A percentile compares a stretch with the other conserved stretches of the same genome.
Evolutionary conservation across 2,888 invertebrate species (phyloP).

Genomic region (Oasisia sp.): DNA sequence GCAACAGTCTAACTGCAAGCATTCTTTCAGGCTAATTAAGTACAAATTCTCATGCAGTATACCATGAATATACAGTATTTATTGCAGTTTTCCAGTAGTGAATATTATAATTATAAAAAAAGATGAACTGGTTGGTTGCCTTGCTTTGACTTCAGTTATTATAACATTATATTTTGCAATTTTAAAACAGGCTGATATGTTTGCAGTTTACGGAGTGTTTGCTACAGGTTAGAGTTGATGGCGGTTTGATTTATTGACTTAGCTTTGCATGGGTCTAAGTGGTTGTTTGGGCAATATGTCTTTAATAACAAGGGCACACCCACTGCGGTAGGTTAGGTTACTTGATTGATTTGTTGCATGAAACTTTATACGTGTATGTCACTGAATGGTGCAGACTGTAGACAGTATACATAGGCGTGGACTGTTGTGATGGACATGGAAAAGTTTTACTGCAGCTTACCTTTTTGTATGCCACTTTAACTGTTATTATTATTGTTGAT

Average conservation of each 20-base stretch:
- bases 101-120: too few relatives aligned
- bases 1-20: too few relatives aligned
- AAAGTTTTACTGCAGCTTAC: neutral
- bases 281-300: neutral
- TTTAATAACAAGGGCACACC: constrained; percentile 8
- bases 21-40: too few relatives aligned
- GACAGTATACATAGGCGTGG: neutral
- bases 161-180: neutral
- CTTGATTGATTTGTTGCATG: neutral
- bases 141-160: too few relatives aligned
- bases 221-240: neutral
- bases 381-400: neutral
- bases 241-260: neutral
- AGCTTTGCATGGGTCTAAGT: neutral
- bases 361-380: neutral
- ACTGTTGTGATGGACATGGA: neutral
- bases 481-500: too few relatives aligned
- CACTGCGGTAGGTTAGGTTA: neutral
- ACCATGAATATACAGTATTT: too few relatives aligned
- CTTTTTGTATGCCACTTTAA: too few relatives aligned
- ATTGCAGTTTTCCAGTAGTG: too few relatives aligned
- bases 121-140: too few relatives aligned
- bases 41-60: too few relatives aligned
- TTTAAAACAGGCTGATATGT: neutral
- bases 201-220: neutral